phyloP scores from a whole-genome alignment of 2,113 vertebrate species.

The Calyptommatus sinebrachiatus region DNA sequence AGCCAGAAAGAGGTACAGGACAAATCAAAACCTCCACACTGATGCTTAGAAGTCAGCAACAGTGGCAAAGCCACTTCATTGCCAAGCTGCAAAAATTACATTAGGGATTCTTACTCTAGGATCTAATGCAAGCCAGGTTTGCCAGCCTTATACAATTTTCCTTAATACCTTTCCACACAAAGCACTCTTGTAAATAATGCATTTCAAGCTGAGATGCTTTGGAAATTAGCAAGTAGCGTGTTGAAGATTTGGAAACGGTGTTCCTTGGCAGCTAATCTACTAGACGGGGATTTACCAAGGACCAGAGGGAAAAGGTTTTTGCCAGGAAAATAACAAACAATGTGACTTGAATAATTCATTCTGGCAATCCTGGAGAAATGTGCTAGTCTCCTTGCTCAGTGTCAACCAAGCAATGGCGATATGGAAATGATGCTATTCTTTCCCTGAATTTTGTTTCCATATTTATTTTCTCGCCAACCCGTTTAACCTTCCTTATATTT shows the following conservation, averaged over 20 bases:
- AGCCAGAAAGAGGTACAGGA: background rate
- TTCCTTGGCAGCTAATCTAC: constrained; percentile 10
- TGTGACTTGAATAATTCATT: constrained; percentile 49
- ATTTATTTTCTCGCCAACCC: background rate
- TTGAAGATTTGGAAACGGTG: background rate
- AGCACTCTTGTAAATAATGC: background rate
- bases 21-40: constrained; percentile 8
- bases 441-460: fast-evolving
- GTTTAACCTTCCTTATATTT: background rate
- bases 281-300: constrained; percentile 9
- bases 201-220: constrained; percentile 3
- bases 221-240: constrained; percentile 14
- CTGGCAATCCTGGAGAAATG: background rate
- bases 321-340: constrained; percentile 8
- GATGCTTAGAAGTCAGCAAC: constrained; percentile 21
- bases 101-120: constrained; percentile 13
- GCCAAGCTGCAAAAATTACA: background rate
- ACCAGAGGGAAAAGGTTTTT: constrained; percentile 22
- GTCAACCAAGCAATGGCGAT: constrained; percentile 9
- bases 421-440: constrained; percentile 21
- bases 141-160: constrained; percentile 3
- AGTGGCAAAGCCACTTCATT: background rate
- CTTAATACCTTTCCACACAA: constrained; percentile 25
- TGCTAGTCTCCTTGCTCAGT: constrained; percentile 18
- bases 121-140: constrained; percentile 4